Evolutionary conservation across 2,113 vertebrate species (phyloP).

Genomic region (Muntiacus muntjak): DNA sequence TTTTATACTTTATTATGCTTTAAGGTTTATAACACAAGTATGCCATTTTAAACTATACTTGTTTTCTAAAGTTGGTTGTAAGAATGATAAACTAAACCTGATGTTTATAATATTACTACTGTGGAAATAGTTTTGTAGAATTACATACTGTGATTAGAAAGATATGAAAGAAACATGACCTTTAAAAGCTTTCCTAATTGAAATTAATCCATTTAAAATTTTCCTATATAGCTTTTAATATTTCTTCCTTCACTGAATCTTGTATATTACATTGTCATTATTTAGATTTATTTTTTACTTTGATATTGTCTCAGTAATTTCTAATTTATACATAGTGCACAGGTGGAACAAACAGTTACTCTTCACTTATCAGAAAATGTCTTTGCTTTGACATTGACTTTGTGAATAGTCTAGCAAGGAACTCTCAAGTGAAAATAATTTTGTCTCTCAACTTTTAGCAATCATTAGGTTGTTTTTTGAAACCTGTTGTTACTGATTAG

Average conservation of each 20-base stretch:
- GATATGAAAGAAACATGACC: background rate
- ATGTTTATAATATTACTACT: background rate
- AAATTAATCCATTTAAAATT: background rate
- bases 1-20: background rate
- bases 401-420: background rate
- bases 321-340: background rate
- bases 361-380: background rate
- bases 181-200: background rate
- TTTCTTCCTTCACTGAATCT: background rate
- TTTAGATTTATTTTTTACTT: background rate
- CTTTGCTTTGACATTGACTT: background rate
- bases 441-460: background rate
- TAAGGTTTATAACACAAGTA: background rate
- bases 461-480: background rate
- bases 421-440: background rate
- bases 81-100: background rate
- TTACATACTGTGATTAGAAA: background rate
- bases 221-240: background rate
- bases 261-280: background rate
- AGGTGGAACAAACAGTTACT: background rate
- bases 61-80: background rate
- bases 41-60: background rate
- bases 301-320: background rate
- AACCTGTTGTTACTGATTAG: background rate
- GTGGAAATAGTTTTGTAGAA: background rate